A percentile compares a stretch with the other conserved stretches of the same genome.
These are phyloP conservation scores for Myotis davidii DNA, from an alignment of 2,113 vertebrate genomes.

Conservation along the genomic window DNA sequence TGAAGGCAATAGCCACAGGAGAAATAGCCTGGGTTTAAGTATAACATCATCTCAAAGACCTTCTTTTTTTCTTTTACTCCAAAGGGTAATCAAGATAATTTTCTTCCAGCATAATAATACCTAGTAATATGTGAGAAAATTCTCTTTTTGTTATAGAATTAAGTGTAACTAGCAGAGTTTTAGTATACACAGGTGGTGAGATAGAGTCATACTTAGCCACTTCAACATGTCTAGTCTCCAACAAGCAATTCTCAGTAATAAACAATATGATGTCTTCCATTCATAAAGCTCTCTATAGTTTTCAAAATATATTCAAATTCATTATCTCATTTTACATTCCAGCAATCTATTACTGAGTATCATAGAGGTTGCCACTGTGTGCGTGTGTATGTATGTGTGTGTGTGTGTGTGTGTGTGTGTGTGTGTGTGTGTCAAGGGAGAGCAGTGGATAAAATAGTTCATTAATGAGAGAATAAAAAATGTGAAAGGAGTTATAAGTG, in stretches of 20 bases:
- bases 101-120: background rate
- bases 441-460: background rate
- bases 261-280: background rate
- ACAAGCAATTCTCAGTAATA: background rate
- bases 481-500: background rate
- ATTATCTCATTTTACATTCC: background rate
- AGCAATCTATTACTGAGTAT: background rate
- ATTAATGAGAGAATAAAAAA: constrained; percentile 38
- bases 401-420: background rate
- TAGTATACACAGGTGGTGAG: background rate
- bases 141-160: background rate
- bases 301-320: background rate
- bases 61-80: background rate
- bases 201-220: background rate
- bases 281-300: background rate
- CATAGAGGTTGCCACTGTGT: background rate
- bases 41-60: background rate
- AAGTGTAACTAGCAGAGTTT: background rate
- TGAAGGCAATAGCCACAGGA: background rate
- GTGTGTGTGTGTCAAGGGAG: background rate
- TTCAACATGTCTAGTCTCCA: background rate
- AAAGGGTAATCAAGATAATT: background rate
- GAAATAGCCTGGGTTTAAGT: background rate
- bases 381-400: background rate
- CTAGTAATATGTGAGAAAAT: background rate